A percentile compares a stretch with the other conserved stretches of the same genome.
These are phyloP conservation scores for Sturnira hondurensis DNA, from an alignment of 2,113 vertebrate species.

Conservation along the genomic window DNA sequence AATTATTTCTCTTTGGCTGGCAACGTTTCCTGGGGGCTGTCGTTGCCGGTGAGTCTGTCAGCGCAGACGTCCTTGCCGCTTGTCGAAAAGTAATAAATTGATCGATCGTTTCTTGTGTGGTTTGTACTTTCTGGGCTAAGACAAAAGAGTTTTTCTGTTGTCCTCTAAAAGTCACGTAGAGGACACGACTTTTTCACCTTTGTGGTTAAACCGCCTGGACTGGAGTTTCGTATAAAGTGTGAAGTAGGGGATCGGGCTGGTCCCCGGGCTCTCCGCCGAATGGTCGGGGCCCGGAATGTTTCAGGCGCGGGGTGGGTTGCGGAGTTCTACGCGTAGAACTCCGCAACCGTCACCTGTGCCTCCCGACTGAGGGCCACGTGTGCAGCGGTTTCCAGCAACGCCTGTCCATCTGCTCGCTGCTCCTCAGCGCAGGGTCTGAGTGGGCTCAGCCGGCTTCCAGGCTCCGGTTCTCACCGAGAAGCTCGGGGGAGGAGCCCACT, in stretches of 20 bases:
- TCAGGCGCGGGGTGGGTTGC: not conserved
- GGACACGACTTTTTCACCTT: too few species aligned
- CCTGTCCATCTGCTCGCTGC: rapidly evolving
- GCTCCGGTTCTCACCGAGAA: not conserved
- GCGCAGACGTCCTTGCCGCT: not conserved
- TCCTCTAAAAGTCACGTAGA: not conserved
- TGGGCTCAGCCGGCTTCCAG: not conserved
- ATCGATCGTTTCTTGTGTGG: not conserved
- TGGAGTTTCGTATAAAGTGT: not conserved
- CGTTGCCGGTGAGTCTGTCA: not conserved
- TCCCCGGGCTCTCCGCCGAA: not conserved
- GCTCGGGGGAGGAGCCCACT: not conserved
- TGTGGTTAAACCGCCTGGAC: not conserved
- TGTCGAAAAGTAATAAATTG: not conserved
- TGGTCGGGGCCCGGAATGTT: not conserved
- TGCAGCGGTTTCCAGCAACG: not conserved
- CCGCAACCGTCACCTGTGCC: too few species aligned
- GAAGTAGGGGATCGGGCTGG: not conserved
- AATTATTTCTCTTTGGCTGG: not conserved
- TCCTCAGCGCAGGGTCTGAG: not conserved
- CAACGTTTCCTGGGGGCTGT: not conserved
- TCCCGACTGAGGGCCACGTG: too few species aligned
- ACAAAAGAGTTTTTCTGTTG: not conserved
- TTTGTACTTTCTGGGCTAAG: not conserved
- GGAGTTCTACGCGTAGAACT: rapidly evolving